Percentiles rank a stretch among this genome's conserved stretches.
These are phyloP conservation scores for Peromyscus polionotus DNA, from an alignment of 2,113 vertebrate species.

Conservation along the genomic window DNA sequence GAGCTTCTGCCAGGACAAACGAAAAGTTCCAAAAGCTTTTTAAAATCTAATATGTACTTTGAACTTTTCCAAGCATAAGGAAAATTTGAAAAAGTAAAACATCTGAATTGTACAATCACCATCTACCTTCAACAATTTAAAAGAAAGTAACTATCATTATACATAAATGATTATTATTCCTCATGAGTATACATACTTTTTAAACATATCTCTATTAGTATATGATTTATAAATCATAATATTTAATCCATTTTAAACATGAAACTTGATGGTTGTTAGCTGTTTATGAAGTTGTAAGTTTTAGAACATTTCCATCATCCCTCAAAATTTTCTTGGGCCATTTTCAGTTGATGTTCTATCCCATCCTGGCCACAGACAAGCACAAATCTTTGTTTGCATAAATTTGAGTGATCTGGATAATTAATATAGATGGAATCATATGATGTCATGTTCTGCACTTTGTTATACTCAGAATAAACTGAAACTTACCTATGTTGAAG, in stretches of 20 bases:
- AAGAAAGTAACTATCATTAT: neutral
- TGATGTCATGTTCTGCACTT: neutral
- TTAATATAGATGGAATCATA: neutral
- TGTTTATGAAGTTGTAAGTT: neutral
- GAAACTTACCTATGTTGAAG: neutral
- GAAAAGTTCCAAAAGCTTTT: neutral
- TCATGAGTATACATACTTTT: neutral
- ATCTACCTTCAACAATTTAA: neutral
- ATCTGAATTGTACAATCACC: neutral
- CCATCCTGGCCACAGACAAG: neutral
- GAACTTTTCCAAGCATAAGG: slow-evolving; percentile 16
- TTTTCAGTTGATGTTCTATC: neutral
- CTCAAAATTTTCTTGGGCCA: neutral
- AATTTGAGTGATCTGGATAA: neutral
- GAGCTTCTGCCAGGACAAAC: neutral
- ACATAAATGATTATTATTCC: neutral
- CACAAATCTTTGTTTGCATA: neutral
- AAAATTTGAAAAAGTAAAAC: neutral
- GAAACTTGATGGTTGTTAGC: neutral
- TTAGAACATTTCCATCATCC: neutral
- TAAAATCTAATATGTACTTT: neutral
- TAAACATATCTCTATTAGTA: neutral
- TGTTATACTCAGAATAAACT: neutral
- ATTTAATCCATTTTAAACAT: neutral
- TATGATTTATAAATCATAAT: neutral